phyloP scores from a whole-genome alignment of 2,113 vertebrate genomes.

The Amblyopsis rosae region DNA sequence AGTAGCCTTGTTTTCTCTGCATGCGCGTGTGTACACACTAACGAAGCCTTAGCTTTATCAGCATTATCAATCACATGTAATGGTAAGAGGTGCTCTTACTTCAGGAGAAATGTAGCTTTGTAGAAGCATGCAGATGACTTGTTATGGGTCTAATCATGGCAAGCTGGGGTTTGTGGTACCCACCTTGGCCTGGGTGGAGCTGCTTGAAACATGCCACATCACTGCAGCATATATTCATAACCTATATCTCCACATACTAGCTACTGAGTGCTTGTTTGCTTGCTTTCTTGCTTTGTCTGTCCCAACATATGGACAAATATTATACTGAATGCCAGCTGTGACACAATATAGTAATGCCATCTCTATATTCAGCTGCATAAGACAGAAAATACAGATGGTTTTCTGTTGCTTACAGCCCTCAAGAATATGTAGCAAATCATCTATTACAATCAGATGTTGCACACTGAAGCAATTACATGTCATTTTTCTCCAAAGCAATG shows the following conservation, averaged over 20 bases:
- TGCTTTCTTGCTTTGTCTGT: conserved; percentile 1
- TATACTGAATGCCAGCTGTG: background rate
- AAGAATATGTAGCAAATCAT: conserved; percentile 25
- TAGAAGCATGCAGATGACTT: conserved; percentile 28
- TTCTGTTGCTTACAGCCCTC: conserved; percentile 17
- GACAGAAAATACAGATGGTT: background rate
- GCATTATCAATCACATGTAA: conserved; percentile 16
- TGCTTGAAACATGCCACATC: conserved; percentile 42
- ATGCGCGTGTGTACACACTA: conserved; percentile 19
- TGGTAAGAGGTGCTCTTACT: conserved; percentile 16
- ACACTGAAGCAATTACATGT: conserved; percentile 35
- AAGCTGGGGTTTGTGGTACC: conserved; percentile 57
- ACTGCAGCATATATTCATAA: conserved; percentile 29
- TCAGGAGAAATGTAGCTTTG: conserved; percentile 17
- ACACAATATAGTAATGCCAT: background rate
- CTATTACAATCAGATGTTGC: conserved; percentile 24
- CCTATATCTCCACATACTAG: background rate
- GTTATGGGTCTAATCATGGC: conserved; percentile 56
- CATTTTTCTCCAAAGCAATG: conserved; percentile 9
- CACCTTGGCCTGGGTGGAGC: conserved; percentile 69
- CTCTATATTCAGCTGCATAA: background rate
- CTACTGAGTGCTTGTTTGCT: background rate
- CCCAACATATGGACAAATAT: background rate
- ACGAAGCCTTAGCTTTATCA: no score
- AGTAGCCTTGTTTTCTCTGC: conserved; percentile 35